Base-by-base conservation (phyloP, 2,888 invertebrate genomes). In the Coelopa pilipes region DNA sequence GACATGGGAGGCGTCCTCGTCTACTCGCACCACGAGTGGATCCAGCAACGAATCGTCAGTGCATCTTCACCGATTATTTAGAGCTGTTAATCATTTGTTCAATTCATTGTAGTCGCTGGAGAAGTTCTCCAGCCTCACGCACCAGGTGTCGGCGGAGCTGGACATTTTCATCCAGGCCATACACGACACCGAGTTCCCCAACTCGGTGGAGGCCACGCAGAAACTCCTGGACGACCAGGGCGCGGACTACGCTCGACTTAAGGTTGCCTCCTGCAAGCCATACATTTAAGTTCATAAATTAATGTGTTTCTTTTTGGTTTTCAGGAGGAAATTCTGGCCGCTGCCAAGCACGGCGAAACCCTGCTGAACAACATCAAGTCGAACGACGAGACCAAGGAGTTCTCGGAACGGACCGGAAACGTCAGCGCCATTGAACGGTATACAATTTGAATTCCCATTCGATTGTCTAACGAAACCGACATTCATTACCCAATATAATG, bases 11-110 rank as follows among this genome's bases (percentile, higher is more conserved):
- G 98, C 1, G 91, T 92, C 76, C 89, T 98, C 78, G 92, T 93
- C 76, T 98, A 97, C 89, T 94, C 95, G 81, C 96, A 98, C 87
- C 92, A 95, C 73, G 96, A 97, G 84, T 99, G 98, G 98, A 97
- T 98, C 85, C 95, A 97, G 83, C 97, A 98, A 87, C 91, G 98
- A 89, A 94, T 96, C 88, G 98, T 98, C 88, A 91, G 93, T 89
- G 47, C 1, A 53, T 57, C 12, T 24, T n/a, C 49, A 47, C 63
- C 1, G 55, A 19, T 17, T 3, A 59, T 53, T 57, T 34, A 47
- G 19, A 17, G 15, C 46, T 70, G 0, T 24, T 68, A 21, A 55
- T 17, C 13, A 21, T 69, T n/a, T 65, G 15, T 24, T 9, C 50
- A 13, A 49, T 49, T 65, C 21, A 15, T n/a, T 60, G 89, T 88